A percentile compares a stretch with the other conserved stretches of the same genome.
phyloP scores from a whole-genome alignment of 1,140 invertebrate species.

The Megalopta genalis region DNA sequence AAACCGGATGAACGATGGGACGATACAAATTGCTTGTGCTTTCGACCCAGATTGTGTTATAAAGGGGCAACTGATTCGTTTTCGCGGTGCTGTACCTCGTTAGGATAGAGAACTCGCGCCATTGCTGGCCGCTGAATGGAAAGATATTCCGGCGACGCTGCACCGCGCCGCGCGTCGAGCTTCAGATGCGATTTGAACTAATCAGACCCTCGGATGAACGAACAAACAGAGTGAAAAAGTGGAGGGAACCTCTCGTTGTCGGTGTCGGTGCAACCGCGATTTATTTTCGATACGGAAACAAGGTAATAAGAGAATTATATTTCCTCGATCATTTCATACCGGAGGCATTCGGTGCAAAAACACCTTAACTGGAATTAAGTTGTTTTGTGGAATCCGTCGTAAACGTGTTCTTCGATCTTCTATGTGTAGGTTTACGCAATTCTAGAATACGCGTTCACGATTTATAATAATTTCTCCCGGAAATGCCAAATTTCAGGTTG shows the following conservation, averaged over 20 bases:
- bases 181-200: not conserved
- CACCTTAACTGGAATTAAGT: too few species aligned
- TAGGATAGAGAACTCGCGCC: constrained; percentile 26
- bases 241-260: too few species aligned
- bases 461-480: too few species aligned
- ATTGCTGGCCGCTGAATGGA: constrained; percentile 22
- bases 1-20: constrained; percentile 23
- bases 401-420: too few species aligned
- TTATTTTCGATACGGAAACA: not conserved
- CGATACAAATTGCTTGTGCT: constrained; percentile 41
- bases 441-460: too few species aligned
- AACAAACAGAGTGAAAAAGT: not conserved
- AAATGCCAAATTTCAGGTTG: too few species aligned
- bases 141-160: not conserved
- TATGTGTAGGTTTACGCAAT: too few species aligned
- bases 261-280: not conserved
- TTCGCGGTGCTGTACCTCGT: constrained; percentile 33
- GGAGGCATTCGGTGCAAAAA: too few species aligned
- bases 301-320: too few species aligned
- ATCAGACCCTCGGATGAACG: not conserved
- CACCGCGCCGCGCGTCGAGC: not conserved
- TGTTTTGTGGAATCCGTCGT: too few species aligned
- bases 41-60: constrained; percentile 38
- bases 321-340: too few species aligned
- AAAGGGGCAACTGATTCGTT: constrained; percentile 39